Percentiles rank a stretch among this genome's conserved stretches.
Evolutionary conservation across 1,140 invertebrate genomes (phyloP).

Genomic region (Ceratosolen fusciceps): DNA sequence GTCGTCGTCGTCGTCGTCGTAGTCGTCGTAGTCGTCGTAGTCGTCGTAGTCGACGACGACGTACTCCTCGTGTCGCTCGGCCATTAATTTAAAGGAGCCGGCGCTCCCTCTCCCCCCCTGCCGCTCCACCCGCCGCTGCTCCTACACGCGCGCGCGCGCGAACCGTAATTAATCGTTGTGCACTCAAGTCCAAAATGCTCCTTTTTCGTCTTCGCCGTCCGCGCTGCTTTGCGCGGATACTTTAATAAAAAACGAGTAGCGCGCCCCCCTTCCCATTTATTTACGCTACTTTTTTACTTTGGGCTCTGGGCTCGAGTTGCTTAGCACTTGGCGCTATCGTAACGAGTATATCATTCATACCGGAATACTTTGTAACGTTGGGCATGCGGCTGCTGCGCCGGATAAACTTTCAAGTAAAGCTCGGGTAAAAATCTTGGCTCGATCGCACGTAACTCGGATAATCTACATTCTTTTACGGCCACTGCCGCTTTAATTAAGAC

Average conservation of each 20-base stretch:
- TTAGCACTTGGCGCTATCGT: slow-evolving; percentile 1
- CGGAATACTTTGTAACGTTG: background rate
- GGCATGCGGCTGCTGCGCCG: background rate
- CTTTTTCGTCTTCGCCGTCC: slow-evolving; percentile 29
- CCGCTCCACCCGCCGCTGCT: slow-evolving; percentile 31
- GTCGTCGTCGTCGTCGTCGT: too few relatives aligned
- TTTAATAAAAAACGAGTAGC: slow-evolving; percentile 42
- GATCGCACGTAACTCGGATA: background rate
- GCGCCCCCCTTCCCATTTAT: slow-evolving; percentile 35
- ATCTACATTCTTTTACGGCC: background rate
- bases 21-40: too few relatives aligned
- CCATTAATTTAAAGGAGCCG: slow-evolving; percentile 47
- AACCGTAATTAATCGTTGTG: slow-evolving; percentile 45
- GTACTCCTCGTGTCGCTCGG: slow-evolving; percentile 37
- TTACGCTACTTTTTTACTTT: slow-evolving; percentile 24
- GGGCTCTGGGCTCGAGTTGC: background rate
- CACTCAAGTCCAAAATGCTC: slow-evolving; percentile 33
- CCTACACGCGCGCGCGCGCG: background rate
- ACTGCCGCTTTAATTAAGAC: too few relatives aligned
- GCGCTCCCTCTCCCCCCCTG: background rate
- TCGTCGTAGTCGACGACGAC: too few relatives aligned
- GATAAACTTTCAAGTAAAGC: background rate
- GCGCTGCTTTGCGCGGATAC: slow-evolving; percentile 11
- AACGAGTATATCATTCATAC: slow-evolving; percentile 7
- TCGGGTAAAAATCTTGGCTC: background rate